Conservation (phyloP, 2,113 vertebrate species). For the Amblyornis subalaris region DNA sequence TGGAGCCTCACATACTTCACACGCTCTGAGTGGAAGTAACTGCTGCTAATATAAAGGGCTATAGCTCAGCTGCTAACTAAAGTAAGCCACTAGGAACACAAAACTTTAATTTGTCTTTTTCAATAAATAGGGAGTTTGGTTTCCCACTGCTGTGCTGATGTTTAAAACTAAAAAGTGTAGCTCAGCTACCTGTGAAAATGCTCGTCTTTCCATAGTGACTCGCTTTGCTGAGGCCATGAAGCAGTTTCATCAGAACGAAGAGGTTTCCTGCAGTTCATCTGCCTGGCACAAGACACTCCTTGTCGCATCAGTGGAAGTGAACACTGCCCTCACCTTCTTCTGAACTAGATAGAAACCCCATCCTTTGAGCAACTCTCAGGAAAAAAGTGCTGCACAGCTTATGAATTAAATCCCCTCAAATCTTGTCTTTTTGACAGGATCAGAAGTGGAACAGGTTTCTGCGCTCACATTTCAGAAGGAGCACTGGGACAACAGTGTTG, state of each 20-base stretch:
- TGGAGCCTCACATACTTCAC: neutral
- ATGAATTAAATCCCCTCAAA: neutral
- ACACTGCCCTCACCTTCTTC: neutral
- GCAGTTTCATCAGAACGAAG: neutral
- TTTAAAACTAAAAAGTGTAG: neutral
- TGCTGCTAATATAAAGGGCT: neutral
- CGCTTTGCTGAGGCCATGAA: neutral
- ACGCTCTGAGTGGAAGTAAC: neutral
- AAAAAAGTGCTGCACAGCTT: neutral
- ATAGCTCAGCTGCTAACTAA: neutral
- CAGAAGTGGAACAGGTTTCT: neutral
- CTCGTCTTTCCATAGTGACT: neutral
- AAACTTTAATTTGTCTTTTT: neutral
- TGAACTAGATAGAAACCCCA: neutral
- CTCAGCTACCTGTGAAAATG: neutral
- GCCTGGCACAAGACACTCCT: neutral
- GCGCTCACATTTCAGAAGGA: neutral
- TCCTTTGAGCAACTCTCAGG: neutral
- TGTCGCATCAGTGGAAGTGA: neutral
- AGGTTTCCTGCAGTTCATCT: neutral
- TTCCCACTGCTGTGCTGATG: neutral
- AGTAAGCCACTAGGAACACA: neutral
- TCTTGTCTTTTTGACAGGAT: neutral
- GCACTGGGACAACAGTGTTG: neutral
- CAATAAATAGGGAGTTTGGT: neutral